Conservation (phyloP, 2,113 vertebrate species). For the Daphoenositta chrysoptera region DNA sequence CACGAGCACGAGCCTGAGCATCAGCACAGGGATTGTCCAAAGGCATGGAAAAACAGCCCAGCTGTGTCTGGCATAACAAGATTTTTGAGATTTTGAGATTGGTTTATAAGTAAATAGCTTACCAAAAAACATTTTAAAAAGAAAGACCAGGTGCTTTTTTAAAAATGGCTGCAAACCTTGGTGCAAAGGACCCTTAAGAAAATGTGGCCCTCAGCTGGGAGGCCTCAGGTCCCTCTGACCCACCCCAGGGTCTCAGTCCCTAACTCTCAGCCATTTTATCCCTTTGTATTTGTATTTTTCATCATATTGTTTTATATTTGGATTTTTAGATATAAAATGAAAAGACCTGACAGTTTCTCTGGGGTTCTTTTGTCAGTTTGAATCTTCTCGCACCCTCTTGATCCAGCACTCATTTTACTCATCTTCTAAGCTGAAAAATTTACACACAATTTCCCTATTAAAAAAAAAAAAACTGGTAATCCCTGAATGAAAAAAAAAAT, state of each 20-base stretch:
- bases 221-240: neutral
- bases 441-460: neutral
- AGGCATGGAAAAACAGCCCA: neutral
- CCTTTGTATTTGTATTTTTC: neutral
- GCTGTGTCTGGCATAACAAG: neutral
- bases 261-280: neutral
- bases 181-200: neutral
- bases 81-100: neutral
- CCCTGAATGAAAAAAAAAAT: neutral
- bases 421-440: neutral
- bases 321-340: neutral
- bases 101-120: neutral
- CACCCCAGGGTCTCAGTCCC: neutral
- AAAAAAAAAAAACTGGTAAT: neutral
- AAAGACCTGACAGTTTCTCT: neutral
- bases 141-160: neutral
- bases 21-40: neutral
- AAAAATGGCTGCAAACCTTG: fast-evolving
- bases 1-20: fast-evolving
- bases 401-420: neutral
- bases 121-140: no score
- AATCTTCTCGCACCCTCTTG: neutral
- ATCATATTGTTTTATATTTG: neutral
- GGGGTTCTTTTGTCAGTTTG: neutral
- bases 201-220: neutral